These are phyloP conservation scores for Labeo calbasu DNA, from an alignment of 2,797 vertebrate species.

Conservation along the genomic window DNA sequence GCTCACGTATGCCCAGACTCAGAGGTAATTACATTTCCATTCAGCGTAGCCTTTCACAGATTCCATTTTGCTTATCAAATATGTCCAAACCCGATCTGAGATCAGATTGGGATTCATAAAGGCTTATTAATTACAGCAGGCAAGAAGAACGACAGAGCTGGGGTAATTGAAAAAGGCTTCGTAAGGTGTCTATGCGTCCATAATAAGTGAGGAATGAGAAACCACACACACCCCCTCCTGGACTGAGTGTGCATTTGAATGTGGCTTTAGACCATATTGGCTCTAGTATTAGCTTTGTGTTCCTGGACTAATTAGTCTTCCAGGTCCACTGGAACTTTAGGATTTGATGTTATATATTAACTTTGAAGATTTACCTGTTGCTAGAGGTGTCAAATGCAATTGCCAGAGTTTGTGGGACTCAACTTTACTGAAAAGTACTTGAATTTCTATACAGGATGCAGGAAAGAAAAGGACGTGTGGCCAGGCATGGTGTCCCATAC, in stretches of 20 bases:
- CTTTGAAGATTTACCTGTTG: neutral
- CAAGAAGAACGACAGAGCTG: conserved; percentile 66
- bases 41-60: conserved; percentile 67
- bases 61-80: conserved; percentile 77
- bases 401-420: neutral
- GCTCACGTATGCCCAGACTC: conserved; percentile 55
- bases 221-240: neutral
- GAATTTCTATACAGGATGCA: neutral
- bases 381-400: too few species aligned
- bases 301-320: conserved; percentile 14
- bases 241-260: conserved; percentile 3
- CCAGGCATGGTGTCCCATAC: too few species aligned
- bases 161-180: conserved; percentile 57
- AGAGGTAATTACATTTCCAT: conserved; percentile 78
- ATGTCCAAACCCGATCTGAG: conserved; percentile 74
- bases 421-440: neutral
- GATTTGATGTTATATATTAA: neutral
- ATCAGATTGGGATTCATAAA: conserved; percentile 79
- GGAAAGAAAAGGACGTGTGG: too few species aligned
- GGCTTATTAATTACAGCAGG: conserved; percentile 78
- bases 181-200: conserved; percentile 37
- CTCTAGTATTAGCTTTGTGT: conserved; percentile 9
- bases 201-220: conserved; percentile 47
- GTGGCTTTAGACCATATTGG: neutral
- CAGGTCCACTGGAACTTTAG: neutral